phyloP scores from a whole-genome alignment of 2,797 vertebrate genomes.

The Crypturellus tataupa region DNA sequence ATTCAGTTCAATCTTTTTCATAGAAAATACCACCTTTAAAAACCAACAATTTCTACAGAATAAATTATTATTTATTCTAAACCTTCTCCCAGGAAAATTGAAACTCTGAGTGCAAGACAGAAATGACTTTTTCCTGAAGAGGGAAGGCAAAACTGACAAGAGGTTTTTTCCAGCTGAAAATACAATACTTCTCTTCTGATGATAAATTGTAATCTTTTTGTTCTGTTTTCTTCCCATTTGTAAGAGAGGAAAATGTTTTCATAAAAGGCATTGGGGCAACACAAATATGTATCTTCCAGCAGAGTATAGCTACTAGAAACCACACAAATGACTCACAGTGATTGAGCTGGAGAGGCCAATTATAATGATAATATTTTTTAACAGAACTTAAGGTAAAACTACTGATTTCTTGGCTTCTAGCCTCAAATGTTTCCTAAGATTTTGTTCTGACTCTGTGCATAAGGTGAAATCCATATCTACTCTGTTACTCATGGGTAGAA shows the following conservation, averaged over 20 bases:
- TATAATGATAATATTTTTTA: not conserved
- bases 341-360: not conserved
- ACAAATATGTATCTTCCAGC: not conserved
- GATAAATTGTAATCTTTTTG: not conserved
- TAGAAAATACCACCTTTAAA: not conserved
- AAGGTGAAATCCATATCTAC: not conserved
- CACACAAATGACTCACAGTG: not conserved
- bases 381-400: not conserved
- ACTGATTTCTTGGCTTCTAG: not conserved
- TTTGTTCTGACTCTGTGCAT: not conserved
- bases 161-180: not conserved
- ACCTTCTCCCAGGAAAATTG: not conserved
- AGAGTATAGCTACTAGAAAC: not conserved
- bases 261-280: not conserved
- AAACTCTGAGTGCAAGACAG: not conserved
- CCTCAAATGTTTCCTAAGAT: not conserved
- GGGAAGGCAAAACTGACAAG: not conserved
- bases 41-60: not conserved
- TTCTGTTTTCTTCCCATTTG: not conserved
- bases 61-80: not conserved
- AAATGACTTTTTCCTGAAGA: not conserved
- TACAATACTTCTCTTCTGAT: not conserved
- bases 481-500: not conserved
- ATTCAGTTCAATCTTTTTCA: not conserved
- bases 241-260: not conserved